A percentile compares a stretch with the other conserved stretches of the same genome.
phyloP scores from a whole-genome alignment of 2,113 vertebrate species.

The Brienomyrus longianalis region DNA sequence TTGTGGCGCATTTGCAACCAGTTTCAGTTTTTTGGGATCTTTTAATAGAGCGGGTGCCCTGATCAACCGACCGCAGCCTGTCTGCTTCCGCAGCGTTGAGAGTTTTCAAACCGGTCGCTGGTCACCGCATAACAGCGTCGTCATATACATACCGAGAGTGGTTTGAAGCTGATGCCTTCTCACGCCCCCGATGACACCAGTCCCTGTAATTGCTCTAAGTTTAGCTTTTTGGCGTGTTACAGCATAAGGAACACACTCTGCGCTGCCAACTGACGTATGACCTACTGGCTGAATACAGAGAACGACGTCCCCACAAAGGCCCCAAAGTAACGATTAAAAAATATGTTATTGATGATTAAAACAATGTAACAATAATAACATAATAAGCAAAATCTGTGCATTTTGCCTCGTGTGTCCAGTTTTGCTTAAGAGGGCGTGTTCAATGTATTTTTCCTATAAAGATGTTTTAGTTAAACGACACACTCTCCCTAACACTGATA shows the following conservation, averaged over 20 bases:
- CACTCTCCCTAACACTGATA: not conserved
- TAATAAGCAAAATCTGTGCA: not conserved
- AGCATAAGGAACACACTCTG: not conserved
- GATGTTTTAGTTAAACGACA: not conserved
- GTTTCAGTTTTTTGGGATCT: not conserved
- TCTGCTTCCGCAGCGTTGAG: not conserved
- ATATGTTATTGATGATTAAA: not conserved
- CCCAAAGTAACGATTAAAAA: not conserved
- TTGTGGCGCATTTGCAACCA: not conserved
- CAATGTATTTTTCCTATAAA: not conserved
- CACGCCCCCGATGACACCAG: not conserved
- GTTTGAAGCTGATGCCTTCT: not conserved
- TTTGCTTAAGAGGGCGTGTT: not conserved
- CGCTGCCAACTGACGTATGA: not conserved
- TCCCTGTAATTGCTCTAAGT: not conserved
- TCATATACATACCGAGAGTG: not conserved
- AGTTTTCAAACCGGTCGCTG: not conserved
- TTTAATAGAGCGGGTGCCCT: not conserved
- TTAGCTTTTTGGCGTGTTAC: not conserved
- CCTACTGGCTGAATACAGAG: not conserved
- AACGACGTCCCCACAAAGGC: not conserved
- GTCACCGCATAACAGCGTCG: not conserved
- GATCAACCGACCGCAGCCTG: not conserved
- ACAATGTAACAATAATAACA: not conserved
- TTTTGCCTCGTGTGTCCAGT: not conserved